phyloP scores from a whole-genome alignment of 2,797 vertebrate species.

The Platalea minor region DNA sequence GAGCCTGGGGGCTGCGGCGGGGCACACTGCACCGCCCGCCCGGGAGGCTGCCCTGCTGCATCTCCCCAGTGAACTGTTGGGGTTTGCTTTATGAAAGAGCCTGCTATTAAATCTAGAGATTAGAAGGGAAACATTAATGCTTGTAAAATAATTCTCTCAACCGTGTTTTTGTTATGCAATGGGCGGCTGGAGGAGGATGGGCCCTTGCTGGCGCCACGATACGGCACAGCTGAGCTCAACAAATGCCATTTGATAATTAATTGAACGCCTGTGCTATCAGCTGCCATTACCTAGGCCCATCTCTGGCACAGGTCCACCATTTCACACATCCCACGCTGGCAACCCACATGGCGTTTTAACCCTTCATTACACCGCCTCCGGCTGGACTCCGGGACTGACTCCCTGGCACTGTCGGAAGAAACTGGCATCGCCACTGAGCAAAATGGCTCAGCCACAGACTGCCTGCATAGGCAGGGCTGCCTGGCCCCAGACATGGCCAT shows the following conservation, averaged over 20 bases:
- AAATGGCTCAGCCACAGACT: not conserved
- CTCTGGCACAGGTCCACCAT: slow-evolving; percentile 29
- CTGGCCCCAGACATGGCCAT: not conserved
- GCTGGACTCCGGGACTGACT: not conserved
- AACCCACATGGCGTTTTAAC: slow-evolving; percentile 32
- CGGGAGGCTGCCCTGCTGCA: not conserved
- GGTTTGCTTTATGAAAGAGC: not conserved
- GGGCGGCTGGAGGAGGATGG: slow-evolving; percentile 28
- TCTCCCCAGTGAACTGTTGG: not conserved
- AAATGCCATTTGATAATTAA: slow-evolving; percentile 63
- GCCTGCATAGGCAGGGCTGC: not conserved
- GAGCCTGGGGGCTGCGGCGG: rapidly evolving
- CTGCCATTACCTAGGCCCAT: slow-evolving; percentile 65
- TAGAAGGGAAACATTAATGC: not conserved
- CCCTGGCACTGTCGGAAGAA: not conserved
- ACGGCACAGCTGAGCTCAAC: slow-evolving; percentile 58
- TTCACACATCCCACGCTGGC: slow-evolving; percentile 60
- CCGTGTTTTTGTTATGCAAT: not conserved
- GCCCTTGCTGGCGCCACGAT: not conserved
- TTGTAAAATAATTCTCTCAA: not conserved
- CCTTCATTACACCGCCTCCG: not conserved
- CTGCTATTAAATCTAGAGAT: not conserved
- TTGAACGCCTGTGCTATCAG: slow-evolving; percentile 55
- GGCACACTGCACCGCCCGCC: not conserved
- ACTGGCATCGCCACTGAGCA: rapidly evolving